Percentiles rank a stretch among this genome's conserved stretches.
phyloP scores from a whole-genome alignment of 2,113 vertebrate species.

The Anser brachyrhynchus region DNA sequence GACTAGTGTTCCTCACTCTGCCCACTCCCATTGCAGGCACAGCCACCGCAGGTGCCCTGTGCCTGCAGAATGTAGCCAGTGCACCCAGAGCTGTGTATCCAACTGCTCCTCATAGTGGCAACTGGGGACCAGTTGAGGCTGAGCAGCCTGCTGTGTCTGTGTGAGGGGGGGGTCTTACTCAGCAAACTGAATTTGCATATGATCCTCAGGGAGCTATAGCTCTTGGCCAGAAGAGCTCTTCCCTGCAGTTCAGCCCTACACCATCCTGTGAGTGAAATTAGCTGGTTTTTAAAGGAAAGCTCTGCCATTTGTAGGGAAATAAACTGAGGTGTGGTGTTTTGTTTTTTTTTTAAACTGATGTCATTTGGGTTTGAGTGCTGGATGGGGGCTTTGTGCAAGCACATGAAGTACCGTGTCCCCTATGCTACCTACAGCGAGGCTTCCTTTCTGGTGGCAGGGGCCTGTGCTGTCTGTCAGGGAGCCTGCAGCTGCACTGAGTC shows the following conservation, averaged over 20 bases:
- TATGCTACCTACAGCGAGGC: not conserved
- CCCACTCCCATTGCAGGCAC: not conserved
- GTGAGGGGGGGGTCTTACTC: not conserved
- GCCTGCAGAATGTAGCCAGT: not conserved
- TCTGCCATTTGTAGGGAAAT: slow-evolving; percentile 47
- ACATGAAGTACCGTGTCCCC: not conserved
- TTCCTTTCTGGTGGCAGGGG: fast-evolving
- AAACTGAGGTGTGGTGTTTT: not conserved
- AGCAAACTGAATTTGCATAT: fast-evolving
- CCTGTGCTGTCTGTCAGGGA: not conserved
- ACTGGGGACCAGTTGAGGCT: not conserved
- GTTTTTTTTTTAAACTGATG: not conserved
- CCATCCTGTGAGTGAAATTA: not conserved
- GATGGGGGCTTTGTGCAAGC: no score
- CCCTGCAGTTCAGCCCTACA: not conserved
- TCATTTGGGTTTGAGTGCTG: not conserved
- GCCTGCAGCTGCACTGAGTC: not conserved
- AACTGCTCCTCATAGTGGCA: not conserved
- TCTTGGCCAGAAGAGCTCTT: not conserved
- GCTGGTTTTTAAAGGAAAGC: slow-evolving; percentile 41
- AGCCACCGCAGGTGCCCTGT: not conserved
- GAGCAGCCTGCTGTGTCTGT: not conserved
- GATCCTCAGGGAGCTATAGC: not conserved
- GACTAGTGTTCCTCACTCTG: fast-evolving
- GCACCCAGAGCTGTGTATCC: fast-evolving